Conservation (phyloP, 2,888 invertebrate species). For the Eustalomyia histrio region DNA sequence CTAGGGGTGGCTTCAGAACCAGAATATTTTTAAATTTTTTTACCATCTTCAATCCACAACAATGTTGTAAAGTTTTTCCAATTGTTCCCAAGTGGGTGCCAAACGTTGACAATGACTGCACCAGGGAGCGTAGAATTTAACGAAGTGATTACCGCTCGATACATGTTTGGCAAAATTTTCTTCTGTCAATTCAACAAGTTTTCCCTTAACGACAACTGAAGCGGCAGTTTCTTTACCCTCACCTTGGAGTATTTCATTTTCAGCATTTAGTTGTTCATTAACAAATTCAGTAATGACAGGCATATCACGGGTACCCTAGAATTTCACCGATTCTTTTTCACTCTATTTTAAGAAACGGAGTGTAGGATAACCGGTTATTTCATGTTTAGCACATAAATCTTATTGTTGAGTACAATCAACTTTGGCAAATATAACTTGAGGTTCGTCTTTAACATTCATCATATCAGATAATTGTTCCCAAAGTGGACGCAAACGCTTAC, state of each 20-base stretch:
- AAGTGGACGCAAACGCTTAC: conserved; percentile 88
- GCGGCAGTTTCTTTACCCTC: conserved; percentile 55
- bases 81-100: conserved; percentile 91
- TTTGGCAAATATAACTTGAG: conserved; percentile 86
- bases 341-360: conserved; percentile 89
- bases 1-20: conserved; percentile 78
- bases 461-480: conserved; percentile 91
- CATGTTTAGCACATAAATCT: conserved; percentile 87
- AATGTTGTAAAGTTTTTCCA: conserved; percentile 86
- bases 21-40: conserved; percentile 89
- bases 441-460: conserved; percentile 83
- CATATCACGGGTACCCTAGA: conserved; percentile 88
- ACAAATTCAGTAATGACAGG: conserved; percentile 88
- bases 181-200: conserved; percentile 86
- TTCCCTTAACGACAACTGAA: conserved; percentile 63
- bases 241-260: conserved; percentile 41
- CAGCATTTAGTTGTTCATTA: conserved; percentile 83
- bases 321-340: conserved; percentile 85
- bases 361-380: conserved; percentile 90
- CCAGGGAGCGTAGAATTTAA: conserved; percentile 97
- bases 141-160: conserved; percentile 88
- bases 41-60: conserved; percentile 92
- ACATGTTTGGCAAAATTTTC: conserved; percentile 87
- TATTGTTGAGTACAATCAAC: conserved; percentile 91
- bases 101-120: conserved; percentile 92